Evolutionary conservation across 92 coral and sea anemone species (phyloP).

Genomic region (Siderastrea siderea): DNA sequence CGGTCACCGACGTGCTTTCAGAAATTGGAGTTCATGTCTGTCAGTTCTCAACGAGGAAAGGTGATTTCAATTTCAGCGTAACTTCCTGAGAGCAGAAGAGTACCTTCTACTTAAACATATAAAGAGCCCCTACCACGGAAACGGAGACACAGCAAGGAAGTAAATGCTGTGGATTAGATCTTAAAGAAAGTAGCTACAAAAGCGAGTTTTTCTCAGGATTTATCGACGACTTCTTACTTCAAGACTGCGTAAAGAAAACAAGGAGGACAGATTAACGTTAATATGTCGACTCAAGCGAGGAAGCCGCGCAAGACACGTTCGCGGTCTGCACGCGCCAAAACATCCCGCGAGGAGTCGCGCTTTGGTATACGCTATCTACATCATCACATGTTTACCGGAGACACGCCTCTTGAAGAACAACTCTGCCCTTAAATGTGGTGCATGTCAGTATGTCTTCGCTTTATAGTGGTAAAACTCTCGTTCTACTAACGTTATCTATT

Average conservation of each 20-base stretch:
- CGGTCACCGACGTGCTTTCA: neutral
- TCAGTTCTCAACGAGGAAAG: neutral
- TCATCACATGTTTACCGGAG: too few relatives aligned
- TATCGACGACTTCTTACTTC: too few relatives aligned
- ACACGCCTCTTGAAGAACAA: too few relatives aligned
- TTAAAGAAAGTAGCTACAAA: too few relatives aligned
- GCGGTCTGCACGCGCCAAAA: slow-evolving; percentile 85
- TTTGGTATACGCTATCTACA: too few relatives aligned
- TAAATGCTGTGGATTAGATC: too few relatives aligned
- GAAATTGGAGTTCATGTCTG: neutral
- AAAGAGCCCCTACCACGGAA: neutral
- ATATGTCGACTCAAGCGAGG: slow-evolving; percentile 38
- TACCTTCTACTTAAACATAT: neutral
- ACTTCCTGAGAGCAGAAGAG: neutral
- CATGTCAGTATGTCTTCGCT: slow-evolving; percentile 86
- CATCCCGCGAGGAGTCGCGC: slow-evolving; percentile 71
- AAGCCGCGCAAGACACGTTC: slow-evolving; percentile 80
- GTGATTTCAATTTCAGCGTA: neutral
- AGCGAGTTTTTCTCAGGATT: too few relatives aligned
- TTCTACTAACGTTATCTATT: slow-evolving; percentile 78
- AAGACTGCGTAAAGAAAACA: neutral
- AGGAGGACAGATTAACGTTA: neutral
- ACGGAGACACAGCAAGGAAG: too few relatives aligned
- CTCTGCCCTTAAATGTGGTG: too few relatives aligned
- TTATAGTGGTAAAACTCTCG: slow-evolving; percentile 84